Evolutionary conservation across 23 tunicate species (phyloP).

Genomic region (Trididemnum nubilum): DNA sequence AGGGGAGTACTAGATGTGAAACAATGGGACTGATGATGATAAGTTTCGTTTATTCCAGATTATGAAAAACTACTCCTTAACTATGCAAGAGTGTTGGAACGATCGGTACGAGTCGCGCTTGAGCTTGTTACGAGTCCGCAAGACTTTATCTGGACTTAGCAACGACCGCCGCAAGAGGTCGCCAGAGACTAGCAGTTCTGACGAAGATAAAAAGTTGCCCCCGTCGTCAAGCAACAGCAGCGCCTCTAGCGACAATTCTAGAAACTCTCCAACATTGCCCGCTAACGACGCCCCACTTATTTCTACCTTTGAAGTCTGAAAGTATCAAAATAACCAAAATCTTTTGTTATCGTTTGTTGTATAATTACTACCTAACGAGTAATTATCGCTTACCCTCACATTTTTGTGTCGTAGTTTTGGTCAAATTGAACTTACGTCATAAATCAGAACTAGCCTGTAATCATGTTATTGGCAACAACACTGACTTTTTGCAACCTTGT

Average conservation of each 20-base stretch:
- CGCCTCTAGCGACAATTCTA: not conserved
- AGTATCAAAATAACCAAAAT: no score
- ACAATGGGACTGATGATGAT: no score
- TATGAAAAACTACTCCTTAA: slow-evolving; percentile 39
- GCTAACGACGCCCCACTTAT: not conserved
- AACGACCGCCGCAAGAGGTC: slow-evolving; percentile 33
- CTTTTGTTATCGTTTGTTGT: no score
- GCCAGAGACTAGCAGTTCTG: slow-evolving; percentile 37
- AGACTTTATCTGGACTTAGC: slow-evolving; percentile 53
- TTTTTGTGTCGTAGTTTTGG: no score
- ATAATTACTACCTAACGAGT: no score
- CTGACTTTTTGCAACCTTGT: no score
- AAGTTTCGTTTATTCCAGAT: no score
- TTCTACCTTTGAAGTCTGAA: not conserved
- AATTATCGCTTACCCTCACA: no score
- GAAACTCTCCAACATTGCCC: not conserved
- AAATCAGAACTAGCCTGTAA: no score
- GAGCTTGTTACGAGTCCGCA: slow-evolving; percentile 81
- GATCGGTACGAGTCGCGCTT: slow-evolving; percentile 74
- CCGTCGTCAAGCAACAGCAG: not conserved
- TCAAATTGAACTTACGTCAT: no score
- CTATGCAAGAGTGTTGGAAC: slow-evolving; percentile 85
- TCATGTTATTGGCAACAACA: no score
- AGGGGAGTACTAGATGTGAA: no score
- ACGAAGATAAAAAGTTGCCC: slow-evolving; percentile 17